These are phyloP conservation scores for Eudyptes chrysolophus DNA, from an alignment of 2,113 vertebrate species.

Conservation along the genomic window DNA sequence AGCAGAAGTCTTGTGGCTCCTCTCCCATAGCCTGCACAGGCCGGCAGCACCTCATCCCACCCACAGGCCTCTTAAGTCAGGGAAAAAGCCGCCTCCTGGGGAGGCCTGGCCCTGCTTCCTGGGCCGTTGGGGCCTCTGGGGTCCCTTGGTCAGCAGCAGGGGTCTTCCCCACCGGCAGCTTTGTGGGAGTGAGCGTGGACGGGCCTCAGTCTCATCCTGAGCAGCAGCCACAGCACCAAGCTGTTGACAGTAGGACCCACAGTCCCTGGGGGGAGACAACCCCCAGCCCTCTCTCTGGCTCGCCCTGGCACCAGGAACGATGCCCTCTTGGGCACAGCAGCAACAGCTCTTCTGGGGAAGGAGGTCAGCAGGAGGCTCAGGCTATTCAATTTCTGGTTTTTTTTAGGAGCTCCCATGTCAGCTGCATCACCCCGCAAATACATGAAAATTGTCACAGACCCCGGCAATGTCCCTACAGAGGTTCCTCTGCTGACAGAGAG, in stretches of 20 bases:
- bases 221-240: background rate
- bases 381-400: fast-evolving
- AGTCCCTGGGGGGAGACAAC: background rate
- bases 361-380: background rate
- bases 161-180: background rate
- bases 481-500: background rate
- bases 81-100: background rate
- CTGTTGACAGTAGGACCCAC: background rate
- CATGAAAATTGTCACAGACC: background rate
- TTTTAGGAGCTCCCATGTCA: background rate
- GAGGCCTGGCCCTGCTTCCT: background rate
- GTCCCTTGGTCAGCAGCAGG: background rate
- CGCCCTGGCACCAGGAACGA: fast-evolving
- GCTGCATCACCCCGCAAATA: background rate
- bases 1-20: background rate
- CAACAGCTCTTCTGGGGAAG: background rate
- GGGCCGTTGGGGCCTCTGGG: fast-evolving
- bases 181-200: background rate
- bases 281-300: background rate
- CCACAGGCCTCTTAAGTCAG: background rate
- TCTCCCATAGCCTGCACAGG: background rate
- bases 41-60: background rate
- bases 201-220: fast-evolving
- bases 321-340: fast-evolving
- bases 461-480: background rate